Evolutionary conservation across 2,113 vertebrate genomes (phyloP).

Genomic region (Chaetodon auriga): DNA sequence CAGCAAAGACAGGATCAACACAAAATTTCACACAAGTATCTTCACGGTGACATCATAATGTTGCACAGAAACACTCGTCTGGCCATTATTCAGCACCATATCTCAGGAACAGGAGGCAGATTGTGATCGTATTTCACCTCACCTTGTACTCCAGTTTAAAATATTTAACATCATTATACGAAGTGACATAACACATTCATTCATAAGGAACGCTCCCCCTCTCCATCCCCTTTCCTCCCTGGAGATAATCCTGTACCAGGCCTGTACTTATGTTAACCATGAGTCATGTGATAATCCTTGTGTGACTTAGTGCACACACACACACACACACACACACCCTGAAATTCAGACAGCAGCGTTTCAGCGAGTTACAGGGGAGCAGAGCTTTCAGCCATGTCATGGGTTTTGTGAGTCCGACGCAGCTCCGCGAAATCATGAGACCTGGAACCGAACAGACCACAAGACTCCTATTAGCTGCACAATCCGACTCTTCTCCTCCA

Average conservation of each 20-base stretch:
- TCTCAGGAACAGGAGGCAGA: too few species aligned
- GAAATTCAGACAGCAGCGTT: not conserved
- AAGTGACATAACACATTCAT: conserved; percentile 19
- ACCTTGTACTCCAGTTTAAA: not conserved
- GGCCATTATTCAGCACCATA: too few species aligned
- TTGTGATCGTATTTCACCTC: too few species aligned
- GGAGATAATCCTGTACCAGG: conserved; percentile 28
- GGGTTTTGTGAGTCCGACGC: conserved; percentile 52
- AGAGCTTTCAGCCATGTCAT: conserved; percentile 65
- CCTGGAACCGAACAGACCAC: conserved; percentile 70
- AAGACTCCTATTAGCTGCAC: conserved; percentile 77
- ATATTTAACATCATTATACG: not conserved
- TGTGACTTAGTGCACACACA: conserved; percentile 20
- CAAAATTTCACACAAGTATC: too few species aligned
- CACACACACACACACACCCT: conserved; percentile 12
- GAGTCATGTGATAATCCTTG: conserved; percentile 66
- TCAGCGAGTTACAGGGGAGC: not conserved
- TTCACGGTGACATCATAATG: too few species aligned
- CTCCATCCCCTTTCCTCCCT: not conserved
- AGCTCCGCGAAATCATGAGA: conserved; percentile 71
- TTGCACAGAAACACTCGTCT: too few species aligned
- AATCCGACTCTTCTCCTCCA: conserved; percentile 48
- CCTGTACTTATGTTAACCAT: conserved; percentile 11
- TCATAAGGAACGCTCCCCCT: not conserved
- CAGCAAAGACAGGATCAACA: not conserved